A percentile compares a stretch with the other conserved stretches of the same genome.
These are phyloP conservation scores for Melanotaenia parkinsoni DNA, from an alignment of 2,797 vertebrate genomes.

Conservation along the genomic window DNA sequence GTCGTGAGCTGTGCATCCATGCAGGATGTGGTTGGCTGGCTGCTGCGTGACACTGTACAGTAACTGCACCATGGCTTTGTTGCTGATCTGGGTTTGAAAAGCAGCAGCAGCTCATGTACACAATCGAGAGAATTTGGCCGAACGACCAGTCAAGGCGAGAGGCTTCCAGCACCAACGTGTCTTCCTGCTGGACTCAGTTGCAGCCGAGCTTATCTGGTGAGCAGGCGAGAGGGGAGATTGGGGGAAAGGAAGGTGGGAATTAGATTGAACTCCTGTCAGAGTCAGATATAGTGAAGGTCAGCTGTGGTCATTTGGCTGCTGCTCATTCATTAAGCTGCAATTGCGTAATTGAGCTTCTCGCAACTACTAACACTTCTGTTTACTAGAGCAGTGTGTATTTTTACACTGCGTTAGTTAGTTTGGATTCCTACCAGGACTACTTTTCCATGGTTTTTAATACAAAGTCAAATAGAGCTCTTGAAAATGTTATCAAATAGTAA, in stretches of 20 bases:
- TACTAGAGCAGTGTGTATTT: conserved; percentile 23
- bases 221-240: neutral
- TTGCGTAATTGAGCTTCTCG: conserved; percentile 8
- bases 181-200: conserved; percentile 28
- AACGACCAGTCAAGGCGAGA: neutral
- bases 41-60: neutral
- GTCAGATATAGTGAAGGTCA: conserved; percentile 52
- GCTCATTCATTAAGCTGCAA: conserved; percentile 10
- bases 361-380: conserved; percentile 1
- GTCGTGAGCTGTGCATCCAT: neutral
- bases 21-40: conserved; percentile 21
- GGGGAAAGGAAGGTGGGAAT: conserved; percentile 19
- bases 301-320: conserved; percentile 52
- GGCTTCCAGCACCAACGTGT: conserved; percentile 47
- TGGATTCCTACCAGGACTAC: neutral
- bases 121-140: conserved; percentile 47
- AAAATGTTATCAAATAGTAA: neutral
- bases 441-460: neutral
- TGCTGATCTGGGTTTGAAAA: conserved; percentile 26
- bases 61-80: neutral
- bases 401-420: neutral
- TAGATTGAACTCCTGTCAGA: conserved; percentile 47
- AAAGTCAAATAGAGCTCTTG: neutral
- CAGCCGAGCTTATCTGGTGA: conserved; percentile 53
- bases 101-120: conserved; percentile 38